Evolutionary conservation across 2,888 invertebrate genomes (phyloP).

Genomic region (Adelognathus sp.): DNA sequence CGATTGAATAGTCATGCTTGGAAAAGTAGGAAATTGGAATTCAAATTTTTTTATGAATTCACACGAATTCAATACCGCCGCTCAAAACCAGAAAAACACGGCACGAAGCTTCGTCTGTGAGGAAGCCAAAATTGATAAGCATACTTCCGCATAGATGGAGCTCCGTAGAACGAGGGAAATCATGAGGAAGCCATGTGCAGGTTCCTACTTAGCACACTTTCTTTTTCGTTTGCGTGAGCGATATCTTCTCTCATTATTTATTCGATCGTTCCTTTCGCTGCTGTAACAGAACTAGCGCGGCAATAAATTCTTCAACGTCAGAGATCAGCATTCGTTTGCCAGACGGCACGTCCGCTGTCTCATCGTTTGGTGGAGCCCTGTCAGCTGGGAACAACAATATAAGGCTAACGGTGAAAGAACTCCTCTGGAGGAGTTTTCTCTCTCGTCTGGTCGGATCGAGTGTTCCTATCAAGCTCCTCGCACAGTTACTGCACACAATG

Average conservation of each 20-base stretch:
- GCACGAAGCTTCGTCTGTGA: too few species aligned
- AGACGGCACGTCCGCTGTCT: neutral
- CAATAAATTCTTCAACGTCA: constrained; percentile 18
- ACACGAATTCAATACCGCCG: too few species aligned
- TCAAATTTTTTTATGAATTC: too few species aligned
- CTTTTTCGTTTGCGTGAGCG: too few species aligned
- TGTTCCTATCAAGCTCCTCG: constrained; percentile 14
- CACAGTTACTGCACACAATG: neutral
- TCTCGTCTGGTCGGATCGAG: neutral
- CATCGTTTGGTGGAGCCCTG: neutral
- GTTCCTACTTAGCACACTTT: too few species aligned
- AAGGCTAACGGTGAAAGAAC: constrained; percentile 4
- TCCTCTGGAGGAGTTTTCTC: neutral
- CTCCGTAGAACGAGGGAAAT: too few species aligned
- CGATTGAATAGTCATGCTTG: too few species aligned
- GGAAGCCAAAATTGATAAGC: too few species aligned
- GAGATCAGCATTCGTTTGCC: neutral
- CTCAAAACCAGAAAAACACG: too few species aligned
- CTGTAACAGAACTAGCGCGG: neutral
- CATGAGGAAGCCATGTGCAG: too few species aligned
- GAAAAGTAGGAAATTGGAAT: too few species aligned
- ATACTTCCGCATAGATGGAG: too few species aligned
- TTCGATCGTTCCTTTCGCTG: neutral
- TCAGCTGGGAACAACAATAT: constrained; percentile 23
- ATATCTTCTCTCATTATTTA: neutral